These are phyloP conservation scores for Todus mexicanus DNA, from an alignment of 2,797 vertebrate species.

Conservation along the genomic window DNA sequence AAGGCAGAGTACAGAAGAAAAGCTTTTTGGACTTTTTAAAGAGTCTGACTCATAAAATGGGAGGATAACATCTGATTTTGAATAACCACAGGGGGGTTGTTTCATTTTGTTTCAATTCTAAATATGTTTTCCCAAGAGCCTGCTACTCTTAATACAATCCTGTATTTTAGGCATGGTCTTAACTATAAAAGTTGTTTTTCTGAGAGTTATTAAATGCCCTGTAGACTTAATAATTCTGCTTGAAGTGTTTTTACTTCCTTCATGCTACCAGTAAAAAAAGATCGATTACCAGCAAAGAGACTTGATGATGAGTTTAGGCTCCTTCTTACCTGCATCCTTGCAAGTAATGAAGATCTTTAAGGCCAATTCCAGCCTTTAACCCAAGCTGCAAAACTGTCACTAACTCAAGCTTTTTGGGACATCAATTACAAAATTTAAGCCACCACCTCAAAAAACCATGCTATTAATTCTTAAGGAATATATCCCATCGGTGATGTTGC, in stretches of 20 bases:
- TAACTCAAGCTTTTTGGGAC: neutral
- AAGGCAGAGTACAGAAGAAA: neutral
- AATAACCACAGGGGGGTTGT: rapidly evolving
- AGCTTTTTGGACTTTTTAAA: neutral
- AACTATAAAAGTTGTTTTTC: no score
- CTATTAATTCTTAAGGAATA: neutral
- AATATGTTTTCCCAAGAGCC: neutral
- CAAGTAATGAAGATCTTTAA: neutral
- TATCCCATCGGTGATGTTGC: neutral
- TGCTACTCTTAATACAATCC: neutral
- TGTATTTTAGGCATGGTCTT: neutral
- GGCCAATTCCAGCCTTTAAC: neutral
- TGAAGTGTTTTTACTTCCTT: neutral
- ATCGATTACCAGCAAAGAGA: neutral
- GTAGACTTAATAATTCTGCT: neutral
- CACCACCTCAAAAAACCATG: neutral
- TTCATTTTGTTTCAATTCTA: neutral
- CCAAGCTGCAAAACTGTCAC: neutral
- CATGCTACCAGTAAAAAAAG: neutral
- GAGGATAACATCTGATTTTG: neutral
- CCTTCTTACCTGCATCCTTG: neutral
- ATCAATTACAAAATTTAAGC: neutral
- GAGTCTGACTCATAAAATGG: neutral
- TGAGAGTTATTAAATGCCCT: neutral
- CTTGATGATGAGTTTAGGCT: rapidly evolving